phyloP scores from a whole-genome alignment of 2,888 invertebrate genomes.

The Ormyrus nitidulus region DNA sequence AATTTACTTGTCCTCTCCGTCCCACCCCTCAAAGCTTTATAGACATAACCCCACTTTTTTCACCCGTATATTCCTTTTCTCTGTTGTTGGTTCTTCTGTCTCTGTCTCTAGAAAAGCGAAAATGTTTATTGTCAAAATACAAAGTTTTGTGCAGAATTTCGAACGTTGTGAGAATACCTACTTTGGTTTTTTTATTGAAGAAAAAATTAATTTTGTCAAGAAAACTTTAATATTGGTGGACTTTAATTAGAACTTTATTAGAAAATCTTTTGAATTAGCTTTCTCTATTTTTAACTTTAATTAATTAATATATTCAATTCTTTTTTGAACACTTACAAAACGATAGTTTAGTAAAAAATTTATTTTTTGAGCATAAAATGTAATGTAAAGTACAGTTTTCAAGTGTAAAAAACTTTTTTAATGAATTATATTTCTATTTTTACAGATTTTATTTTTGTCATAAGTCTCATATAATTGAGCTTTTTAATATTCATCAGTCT shows the following conservation, averaged over 20 bases:
- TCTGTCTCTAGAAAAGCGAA: not conserved
- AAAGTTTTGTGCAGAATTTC: not conserved
- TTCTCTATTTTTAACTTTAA: not conserved
- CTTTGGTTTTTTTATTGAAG: not conserved
- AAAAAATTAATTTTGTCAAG: not conserved
- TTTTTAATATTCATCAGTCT: slow-evolving; percentile 21
- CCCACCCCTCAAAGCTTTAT: not conserved
- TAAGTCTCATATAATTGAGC: not conserved
- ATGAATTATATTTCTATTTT: slow-evolving; percentile 36
- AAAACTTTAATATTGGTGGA: not conserved
- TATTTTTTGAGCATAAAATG: not conserved
- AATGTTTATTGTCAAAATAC: not conserved
- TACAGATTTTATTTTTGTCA: slow-evolving; percentile 33
- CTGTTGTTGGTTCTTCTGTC: not conserved
- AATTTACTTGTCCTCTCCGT: slow-evolving; percentile 2
- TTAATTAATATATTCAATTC: not conserved
- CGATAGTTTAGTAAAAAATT: not conserved
- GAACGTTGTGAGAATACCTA: too few relatives aligned
- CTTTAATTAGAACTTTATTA: not conserved
- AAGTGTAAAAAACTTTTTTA: not conserved
- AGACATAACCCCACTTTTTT: slow-evolving; percentile 27
- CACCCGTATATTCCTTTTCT: not conserved
- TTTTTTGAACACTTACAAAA: not conserved
- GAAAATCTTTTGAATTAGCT: not conserved
- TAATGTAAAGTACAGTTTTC: not conserved